Conservation (phyloP, 2,113 vertebrate genomes). For the Acanthisitta chloris region DNA sequence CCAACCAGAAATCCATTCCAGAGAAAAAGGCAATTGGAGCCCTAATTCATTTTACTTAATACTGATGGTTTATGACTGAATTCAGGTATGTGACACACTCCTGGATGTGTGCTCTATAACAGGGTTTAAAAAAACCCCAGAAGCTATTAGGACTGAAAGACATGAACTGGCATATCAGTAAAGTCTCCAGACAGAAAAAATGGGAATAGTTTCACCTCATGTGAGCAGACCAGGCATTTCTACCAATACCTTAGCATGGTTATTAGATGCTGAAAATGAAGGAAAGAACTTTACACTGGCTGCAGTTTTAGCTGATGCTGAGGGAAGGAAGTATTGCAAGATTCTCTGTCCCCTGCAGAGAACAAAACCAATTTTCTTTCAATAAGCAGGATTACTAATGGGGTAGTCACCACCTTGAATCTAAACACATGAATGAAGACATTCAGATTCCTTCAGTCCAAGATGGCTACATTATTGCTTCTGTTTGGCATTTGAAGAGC, state of each 20-base stretch:
- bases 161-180: neutral
- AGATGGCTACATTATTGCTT: neutral
- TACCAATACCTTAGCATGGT: too few relatives aligned
- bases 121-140: neutral
- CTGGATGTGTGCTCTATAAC: neutral
- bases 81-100: neutral
- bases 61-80: neutral
- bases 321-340: too few relatives aligned
- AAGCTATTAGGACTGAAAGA: neutral
- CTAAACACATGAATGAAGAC: neutral
- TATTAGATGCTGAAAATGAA: too few relatives aligned
- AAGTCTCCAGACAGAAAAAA: neutral
- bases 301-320: too few relatives aligned
- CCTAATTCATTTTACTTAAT: neutral
- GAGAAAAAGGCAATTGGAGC: neutral
- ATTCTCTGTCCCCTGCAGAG: neutral
- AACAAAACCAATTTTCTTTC: neutral
- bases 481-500: neutral
- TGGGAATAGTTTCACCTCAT: neutral
- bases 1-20: neutral
- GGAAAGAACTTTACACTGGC: too few relatives aligned
- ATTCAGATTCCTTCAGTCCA: neutral
- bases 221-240: too few relatives aligned
- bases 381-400: neutral
- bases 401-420: neutral